Evolutionary conservation across 2,888 invertebrate genomes (phyloP), one percentile per base, ranked within the genome.

Genomic region (Seira ritae): DNA sequence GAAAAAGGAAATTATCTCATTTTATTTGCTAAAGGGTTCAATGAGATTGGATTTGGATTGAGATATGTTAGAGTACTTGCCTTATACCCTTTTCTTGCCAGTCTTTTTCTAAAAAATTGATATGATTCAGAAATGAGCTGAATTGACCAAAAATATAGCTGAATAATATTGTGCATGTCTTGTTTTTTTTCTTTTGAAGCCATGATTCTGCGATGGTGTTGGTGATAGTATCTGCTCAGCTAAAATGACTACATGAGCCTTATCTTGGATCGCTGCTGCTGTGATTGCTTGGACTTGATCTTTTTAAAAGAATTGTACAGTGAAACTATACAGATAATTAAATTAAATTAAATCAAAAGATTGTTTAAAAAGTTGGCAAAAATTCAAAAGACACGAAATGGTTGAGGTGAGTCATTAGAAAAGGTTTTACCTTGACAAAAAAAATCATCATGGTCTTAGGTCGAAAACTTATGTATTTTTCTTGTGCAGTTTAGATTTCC

Each of bases 1-100:
- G 55, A 8, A 55, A 12, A n/a, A 55, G 55, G 55, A 55, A 55
- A 55, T 55, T 3, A 55, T 55, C 55, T 55, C 55, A 55, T 55
- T 55, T 55, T 31, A 8, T 8, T 31, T 31, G 31, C 31, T 31
- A 31, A 31, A 31, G 8, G 31, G 31, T 31, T 31, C 31, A 31
- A 31, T 31, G 31, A 31, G 31, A 31, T 31, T 31, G 31, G 31
- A 31, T 31, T n/a, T 31, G 31, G 31, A 31, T 31, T 31, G 2
- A 8, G 31, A 31, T 31, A n/a, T n/a, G n/a, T n/a, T n/a, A n/a
- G n/a, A n/a, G n/a, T n/a, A n/a, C n/a, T n/a, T n/a, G n/a, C n/a
- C n/a, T n/a, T n/a, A n/a, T n/a, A n/a, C n/a, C n/a, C n/a, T n/a
- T n/a, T n/a, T n/a, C n/a, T n/a, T n/a, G n/a, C n/a, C n/a, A n/a